phyloP scores from a whole-genome alignment of 92 coral and sea anemone genomes.

The Ricordea florida region DNA sequence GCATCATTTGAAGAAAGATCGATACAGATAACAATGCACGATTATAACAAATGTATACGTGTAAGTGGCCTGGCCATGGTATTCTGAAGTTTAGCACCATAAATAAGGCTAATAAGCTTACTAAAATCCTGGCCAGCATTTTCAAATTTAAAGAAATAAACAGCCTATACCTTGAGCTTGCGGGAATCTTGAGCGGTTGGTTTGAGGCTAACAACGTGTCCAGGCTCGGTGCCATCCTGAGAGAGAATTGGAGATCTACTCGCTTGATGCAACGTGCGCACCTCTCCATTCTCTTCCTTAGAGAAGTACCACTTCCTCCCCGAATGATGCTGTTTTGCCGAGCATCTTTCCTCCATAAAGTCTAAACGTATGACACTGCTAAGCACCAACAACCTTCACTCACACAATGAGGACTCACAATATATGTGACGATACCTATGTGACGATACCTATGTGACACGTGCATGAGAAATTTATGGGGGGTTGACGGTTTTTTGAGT shows the following conservation, averaged over 20 bases:
- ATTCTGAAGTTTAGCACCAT: not conserved
- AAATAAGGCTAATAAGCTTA: not conserved
- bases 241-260: not conserved
- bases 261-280: not conserved
- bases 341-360: too few relatives aligned
- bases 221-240: conserved; percentile 16
- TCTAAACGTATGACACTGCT: too few relatives aligned
- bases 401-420: too few relatives aligned
- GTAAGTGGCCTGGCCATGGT: too few relatives aligned
- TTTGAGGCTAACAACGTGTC: not conserved
- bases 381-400: too few relatives aligned
- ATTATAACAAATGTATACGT: too few relatives aligned
- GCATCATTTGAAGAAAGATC: too few relatives aligned
- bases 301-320: not conserved
- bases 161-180: not conserved
- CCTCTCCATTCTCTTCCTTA: not conserved
- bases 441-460: too few relatives aligned
- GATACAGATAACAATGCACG: too few relatives aligned
- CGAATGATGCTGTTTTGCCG: not conserved
- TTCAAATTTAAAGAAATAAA: not conserved
- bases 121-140: not conserved
- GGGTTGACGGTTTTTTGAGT: too few relatives aligned
- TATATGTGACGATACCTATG: too few relatives aligned
- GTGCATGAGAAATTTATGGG: too few relatives aligned
- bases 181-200: not conserved